A percentile compares a stretch with the other conserved stretches of the same genome.
Evolutionary conservation across 2,888 invertebrate genomes (phyloP).

Genomic region (Exephanes ischioxanthus): DNA sequence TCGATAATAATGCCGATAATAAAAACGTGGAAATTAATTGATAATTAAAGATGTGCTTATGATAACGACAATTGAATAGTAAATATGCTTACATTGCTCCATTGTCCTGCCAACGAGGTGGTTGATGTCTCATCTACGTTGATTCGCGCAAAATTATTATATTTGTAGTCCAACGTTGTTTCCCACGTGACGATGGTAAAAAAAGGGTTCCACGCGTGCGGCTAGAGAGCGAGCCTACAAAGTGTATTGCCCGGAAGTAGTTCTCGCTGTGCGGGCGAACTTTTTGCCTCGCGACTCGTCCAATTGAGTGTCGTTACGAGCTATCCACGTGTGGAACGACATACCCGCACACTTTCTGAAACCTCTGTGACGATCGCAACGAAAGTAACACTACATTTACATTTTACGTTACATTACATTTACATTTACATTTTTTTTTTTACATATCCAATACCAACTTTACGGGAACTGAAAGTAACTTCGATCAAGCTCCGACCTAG

Average conservation of each 20-base stretch:
- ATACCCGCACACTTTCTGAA: conserved; percentile 27
- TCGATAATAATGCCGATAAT: not conserved
- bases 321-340: conserved; percentile 46
- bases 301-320: conserved; percentile 60
- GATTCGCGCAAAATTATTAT: conserved; percentile 50
- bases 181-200: conserved; percentile 59
- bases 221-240: conserved; percentile 3
- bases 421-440: not conserved
- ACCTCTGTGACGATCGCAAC: not conserved
- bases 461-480: not conserved
- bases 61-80: no score
- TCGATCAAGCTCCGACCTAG: not conserved
- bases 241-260: conserved; percentile 56
- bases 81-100: not conserved
- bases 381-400: not conserved
- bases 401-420: no score
- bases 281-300: conserved; percentile 51
- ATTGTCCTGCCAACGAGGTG: not conserved
- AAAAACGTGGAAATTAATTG: not conserved
- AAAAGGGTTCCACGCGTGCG: not conserved
- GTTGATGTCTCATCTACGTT: conserved; percentile 39
- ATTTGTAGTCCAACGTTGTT: conserved; percentile 30
- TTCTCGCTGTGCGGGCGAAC: conserved; percentile 51
- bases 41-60: not conserved
- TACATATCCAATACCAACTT: not conserved